Base-by-base conservation (phyloP, 2,797 vertebrate genomes). In the Sebastes elongatus region DNA sequence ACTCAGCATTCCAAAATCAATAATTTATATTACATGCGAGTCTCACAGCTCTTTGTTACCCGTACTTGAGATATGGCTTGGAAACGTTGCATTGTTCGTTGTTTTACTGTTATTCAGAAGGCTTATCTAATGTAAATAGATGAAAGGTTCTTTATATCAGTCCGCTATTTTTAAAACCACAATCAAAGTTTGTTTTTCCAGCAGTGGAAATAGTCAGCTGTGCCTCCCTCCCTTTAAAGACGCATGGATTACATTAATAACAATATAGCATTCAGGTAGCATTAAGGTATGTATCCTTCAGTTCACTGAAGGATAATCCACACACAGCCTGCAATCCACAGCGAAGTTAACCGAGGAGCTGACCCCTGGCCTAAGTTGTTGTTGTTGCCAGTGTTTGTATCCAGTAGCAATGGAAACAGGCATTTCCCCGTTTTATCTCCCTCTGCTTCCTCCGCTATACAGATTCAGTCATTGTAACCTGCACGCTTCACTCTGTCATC, bases 121-220 rank as follows among this genome's bases (percentile, higher is more conserved):
- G 35, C 86, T 91, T 92, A 94, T 95, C 92, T 90, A 84, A 84
- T 89, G 89, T 89, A 90, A 94, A 94, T 91, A 93, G 63, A 90
- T 85, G 67, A 84, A 80, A 80, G 74, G 80, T 75, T 81, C 59
- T 89, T 82, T 85, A 83, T 92, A 88, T 86, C 71, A n/a, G 62
- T 23, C 59, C 60, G 71, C 67, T 85, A 70, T 90, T 87, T 52
- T 89, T 63, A 80, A 91, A 86, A 68, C 56, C 52, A 71, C 52
- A 82, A 70, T 77, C 71, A 86, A 35, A 42, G 68, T 85, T 89
- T 86, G 78, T 85, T 78, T 86, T 86, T 80, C 73, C 78, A 71
- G 73, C 65, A 18, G 63, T 80, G 66, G 82, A 78, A 82, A 69
- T 32, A 75, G 13, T 61, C 63, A 23, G 22, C 61, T 64, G 9